Conservation (phyloP, 2,797 vertebrate genomes). For the Lates japonicus region DNA sequence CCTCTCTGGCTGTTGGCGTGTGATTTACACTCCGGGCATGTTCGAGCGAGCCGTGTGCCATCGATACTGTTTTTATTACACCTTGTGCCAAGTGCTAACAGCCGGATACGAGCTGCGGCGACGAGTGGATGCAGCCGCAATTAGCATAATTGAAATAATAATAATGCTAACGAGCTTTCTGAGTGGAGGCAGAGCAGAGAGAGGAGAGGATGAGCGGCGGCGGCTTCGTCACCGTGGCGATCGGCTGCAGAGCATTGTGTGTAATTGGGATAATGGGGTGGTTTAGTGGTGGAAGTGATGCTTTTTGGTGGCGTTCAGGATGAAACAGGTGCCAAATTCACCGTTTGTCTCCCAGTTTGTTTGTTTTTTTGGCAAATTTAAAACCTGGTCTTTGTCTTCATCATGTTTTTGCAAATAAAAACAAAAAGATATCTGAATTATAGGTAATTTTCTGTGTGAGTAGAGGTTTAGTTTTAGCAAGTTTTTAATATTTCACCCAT, state of each 20-base stretch:
- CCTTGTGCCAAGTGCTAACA: conserved; percentile 78
- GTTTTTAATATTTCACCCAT: neutral
- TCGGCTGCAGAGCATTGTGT: conserved; percentile 32
- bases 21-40: conserved; percentile 74
- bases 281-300: conserved; percentile 54
- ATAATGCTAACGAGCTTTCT: conserved; percentile 84
- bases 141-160: conserved; percentile 89
- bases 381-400: conserved; percentile 5
- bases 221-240: conserved; percentile 8
- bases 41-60: conserved; percentile 64
- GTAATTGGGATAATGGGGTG: conserved; percentile 73
- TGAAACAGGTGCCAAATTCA: conserved; percentile 55
- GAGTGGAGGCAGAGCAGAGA: conserved; percentile 70
- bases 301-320: conserved; percentile 29
- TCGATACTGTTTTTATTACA: conserved; percentile 81
- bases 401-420: neutral
- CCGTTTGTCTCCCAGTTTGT: conserved; percentile 8
- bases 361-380: conserved; percentile 6
- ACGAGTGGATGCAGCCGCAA: conserved; percentile 81
- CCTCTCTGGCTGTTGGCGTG: conserved; percentile 54
- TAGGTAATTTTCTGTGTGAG: too few relatives aligned
- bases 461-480: neutral
- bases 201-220: conserved; percentile 40
- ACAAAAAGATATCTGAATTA: neutral
- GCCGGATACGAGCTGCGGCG: conserved; percentile 64